These are phyloP conservation scores for Sitta europaea DNA, from an alignment of 2,113 vertebrate genomes.

Conservation along the genomic window DNA sequence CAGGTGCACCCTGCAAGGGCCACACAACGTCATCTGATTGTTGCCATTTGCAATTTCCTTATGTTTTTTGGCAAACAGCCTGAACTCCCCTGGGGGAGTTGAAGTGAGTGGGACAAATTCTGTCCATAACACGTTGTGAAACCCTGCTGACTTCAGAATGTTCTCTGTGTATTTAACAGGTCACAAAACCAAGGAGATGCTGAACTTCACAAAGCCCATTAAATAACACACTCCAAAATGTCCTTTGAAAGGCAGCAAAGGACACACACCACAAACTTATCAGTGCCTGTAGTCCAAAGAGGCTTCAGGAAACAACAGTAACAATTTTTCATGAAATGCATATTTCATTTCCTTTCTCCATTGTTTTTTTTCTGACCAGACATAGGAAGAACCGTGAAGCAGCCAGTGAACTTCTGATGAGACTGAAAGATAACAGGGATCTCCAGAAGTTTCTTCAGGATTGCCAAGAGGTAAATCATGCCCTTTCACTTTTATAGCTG, in stretches of 20 bases:
- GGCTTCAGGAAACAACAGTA: not conserved
- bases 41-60: not conserved
- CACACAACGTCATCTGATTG: not conserved
- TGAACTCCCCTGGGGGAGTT: not conserved
- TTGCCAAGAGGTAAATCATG: slow-evolving; percentile 87
- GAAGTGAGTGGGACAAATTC: not conserved
- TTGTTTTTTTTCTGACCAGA: slow-evolving; percentile 64
- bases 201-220: not conserved
- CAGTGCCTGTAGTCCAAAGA: not conserved
- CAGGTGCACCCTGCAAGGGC: not conserved
- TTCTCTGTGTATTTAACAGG: not conserved
- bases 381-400: slow-evolving; percentile 94
- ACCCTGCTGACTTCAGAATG: not conserved
- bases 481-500: not conserved
- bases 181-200: not conserved
- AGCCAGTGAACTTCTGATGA: slow-evolving; percentile 89
- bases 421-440: slow-evolving; percentile 95
- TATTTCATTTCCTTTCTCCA: not conserved
- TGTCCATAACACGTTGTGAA: not conserved
- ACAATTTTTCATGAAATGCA: not conserved
- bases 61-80: not conserved
- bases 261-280: not conserved
- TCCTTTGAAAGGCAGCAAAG: not conserved
- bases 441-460: slow-evolving; percentile 97
- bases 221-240: not conserved